Evolutionary conservation across 2,113 vertebrate genomes (phyloP).

Genomic region (Camelus bactrianus): DNA sequence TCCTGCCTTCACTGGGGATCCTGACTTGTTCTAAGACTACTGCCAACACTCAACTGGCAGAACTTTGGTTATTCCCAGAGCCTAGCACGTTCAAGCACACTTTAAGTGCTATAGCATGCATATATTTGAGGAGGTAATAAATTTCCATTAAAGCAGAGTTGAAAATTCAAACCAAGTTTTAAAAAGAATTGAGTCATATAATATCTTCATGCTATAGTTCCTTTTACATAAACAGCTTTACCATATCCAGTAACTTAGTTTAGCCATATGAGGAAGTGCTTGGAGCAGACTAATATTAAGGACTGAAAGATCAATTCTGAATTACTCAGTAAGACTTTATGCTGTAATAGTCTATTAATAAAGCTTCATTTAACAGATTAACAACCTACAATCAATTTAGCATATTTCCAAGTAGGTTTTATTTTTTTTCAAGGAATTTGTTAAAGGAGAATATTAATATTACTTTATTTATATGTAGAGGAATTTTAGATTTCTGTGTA

Average conservation of each 20-base stretch:
- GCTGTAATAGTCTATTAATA: not conserved
- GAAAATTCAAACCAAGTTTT: constrained; percentile 34
- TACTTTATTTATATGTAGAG: not conserved
- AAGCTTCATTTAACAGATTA: not conserved
- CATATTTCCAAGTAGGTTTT: not conserved
- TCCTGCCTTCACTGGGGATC: not conserved
- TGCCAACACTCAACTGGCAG: not conserved
- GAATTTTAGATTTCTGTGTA: not conserved
- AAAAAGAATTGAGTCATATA: not conserved
- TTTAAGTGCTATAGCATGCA: not conserved
- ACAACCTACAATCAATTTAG: not conserved
- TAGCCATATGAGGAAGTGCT: not conserved
- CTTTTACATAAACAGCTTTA: not conserved
- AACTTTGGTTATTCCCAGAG: not conserved
- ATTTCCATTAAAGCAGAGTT: constrained; percentile 7
- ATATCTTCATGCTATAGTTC: not conserved
- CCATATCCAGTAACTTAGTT: not conserved
- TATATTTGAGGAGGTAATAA: not conserved
- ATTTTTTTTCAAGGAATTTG: not conserved
- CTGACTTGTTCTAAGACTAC: not conserved
- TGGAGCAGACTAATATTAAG: not conserved
- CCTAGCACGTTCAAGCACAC: not conserved
- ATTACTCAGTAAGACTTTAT: constrained; percentile 11
- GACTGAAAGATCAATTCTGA: not conserved
- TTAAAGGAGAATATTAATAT: not conserved